Evolutionary conservation across 2,888 invertebrate genomes (phyloP), one percentile per base, ranked within the genome.

Genomic region (Penaeus monodon): DNA sequence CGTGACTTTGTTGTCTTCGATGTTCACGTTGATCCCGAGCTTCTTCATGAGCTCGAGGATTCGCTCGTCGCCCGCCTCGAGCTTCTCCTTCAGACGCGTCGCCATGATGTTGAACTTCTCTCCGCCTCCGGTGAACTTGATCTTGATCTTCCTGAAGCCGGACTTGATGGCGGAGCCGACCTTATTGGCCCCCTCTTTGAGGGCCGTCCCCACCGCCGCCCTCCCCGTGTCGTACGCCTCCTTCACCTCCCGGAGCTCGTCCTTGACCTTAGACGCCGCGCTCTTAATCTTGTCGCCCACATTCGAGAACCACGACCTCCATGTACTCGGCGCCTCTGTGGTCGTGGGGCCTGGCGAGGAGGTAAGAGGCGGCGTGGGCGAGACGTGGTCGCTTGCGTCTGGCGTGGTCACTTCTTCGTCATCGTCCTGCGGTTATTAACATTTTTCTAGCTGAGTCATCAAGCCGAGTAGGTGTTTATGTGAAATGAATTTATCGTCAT

Each of bases 31-130:
- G 22, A 88, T 88, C 22, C 88, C 88, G 8, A 88, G 38, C 49
- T 81, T 84, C 66, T 68, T 44, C 73, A 88, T 65, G 14, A 88
- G 80, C 2, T 44, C 81, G 12, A 84, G 24, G 17, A 84, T 81
- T n/a, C 63, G 84, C 64, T 76, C 88, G 33, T 88, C 88, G 14
- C 88, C 88, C n/a, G 84, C 83, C n/a, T 88, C 88, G 14, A 88
- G 17, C 44, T 84, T 88, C 17, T 84, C 84, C 76, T 84, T 88
- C 44, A 88, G 66, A 10, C 81, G 80, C 38, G 84, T 81, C 8
- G 84, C 57, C 10, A 88, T 74, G 63, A 88, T 84, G 17, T 38
- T 64, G 70, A 88, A 88, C 65, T 88, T 88, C 44, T 88, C 84
- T 10, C 63, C 76, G 8, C 73, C 24, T 2, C 84, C 84, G 17